Evolutionary conservation across 2,113 vertebrate species (phyloP), one percentile per base, ranked within the genome.

Genomic region (Manacus vitellinus): DNA sequence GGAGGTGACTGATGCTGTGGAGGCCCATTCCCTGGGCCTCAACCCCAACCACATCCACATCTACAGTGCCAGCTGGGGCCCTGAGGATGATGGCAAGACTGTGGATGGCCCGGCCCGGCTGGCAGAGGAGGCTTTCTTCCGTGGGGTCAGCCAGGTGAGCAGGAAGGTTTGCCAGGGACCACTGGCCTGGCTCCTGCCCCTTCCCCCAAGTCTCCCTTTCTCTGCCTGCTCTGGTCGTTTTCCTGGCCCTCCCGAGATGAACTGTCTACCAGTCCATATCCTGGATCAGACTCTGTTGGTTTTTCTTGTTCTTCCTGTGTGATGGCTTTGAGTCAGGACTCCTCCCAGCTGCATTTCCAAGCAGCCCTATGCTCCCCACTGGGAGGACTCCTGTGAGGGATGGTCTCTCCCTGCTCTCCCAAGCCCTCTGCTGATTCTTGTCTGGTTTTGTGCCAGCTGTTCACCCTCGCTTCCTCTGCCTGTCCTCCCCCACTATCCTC

Each of bases 61-160:
- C 96, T 99, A 99, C 98, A 99, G 99, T 21, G 99, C 99, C 92
- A 99, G 99, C 98, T 99, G 99, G 99, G 99, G 99, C 92, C 99
- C 99, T 0, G 99, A 99, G 96, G 99, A 99, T 0, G 99, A 99
- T 0, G 99, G 99, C 87, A 99, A 99, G 97, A 99, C 99, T 0
- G 99, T 99, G 97, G 99, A 99, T 2, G 99, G 99, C 54, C 99
- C 99, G 0, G 99, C 99, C 94, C 99, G 99, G 95, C 97, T 99
- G 55, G 99, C 99, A 0, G 99, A 99, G 96, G 99, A 99, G 96
- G 99, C 99, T 68, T 99, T 99, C 85, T 98, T 98, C 82, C 98
- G 98, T 62, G 99, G 99, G 24, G 99, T 99, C 77, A 99, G 98
- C 80, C 99, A 99, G 99, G 99, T 99, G 89, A 97, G 98, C 16